Evolutionary conservation across 2,888 invertebrate genomes (phyloP).

Genomic region (Callosobruchus maculatus): DNA sequence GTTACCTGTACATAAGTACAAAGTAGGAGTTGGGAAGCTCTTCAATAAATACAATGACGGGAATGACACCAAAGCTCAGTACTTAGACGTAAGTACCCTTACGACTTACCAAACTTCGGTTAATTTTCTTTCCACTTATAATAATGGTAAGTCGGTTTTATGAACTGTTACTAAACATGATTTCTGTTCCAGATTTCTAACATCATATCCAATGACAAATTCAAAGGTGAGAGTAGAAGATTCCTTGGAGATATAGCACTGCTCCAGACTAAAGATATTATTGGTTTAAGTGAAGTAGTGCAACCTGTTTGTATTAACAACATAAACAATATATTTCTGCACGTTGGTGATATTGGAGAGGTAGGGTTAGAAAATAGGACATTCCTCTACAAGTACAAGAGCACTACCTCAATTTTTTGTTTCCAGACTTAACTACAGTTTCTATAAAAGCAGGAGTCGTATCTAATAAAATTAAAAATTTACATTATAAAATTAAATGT

Average conservation of each 20-base stretch:
- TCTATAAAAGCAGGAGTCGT: no score
- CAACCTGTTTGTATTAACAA: conserved; percentile 20
- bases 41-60: conserved; percentile 16
- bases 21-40: conserved; percentile 19
- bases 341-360: conserved; percentile 14
- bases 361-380: conserved; percentile 14
- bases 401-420: no score
- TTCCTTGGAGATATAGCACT: conserved; percentile 19
- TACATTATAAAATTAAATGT: no score
- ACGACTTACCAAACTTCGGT: no score
- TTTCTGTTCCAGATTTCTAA: conserved; percentile 11
- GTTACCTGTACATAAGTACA: conserved; percentile 7
- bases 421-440: no score
- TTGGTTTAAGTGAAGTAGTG: conserved; percentile 13
- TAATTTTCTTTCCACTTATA: no score
- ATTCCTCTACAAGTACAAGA: no score
- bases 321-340: conserved; percentile 12
- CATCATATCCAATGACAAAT: conserved; percentile 11
- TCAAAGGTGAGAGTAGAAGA: conserved; percentile 15
- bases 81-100: conserved; percentile 13
- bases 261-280: conserved; percentile 10
- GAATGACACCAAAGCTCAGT: conserved; percentile 14
- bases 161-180: background rate
- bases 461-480: no score
- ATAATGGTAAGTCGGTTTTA: no score